Evolutionary conservation across 2,888 invertebrate species (phyloP), one percentile per base, ranked within the genome.

Genomic region (Chalcosyrphus nemorum): DNA sequence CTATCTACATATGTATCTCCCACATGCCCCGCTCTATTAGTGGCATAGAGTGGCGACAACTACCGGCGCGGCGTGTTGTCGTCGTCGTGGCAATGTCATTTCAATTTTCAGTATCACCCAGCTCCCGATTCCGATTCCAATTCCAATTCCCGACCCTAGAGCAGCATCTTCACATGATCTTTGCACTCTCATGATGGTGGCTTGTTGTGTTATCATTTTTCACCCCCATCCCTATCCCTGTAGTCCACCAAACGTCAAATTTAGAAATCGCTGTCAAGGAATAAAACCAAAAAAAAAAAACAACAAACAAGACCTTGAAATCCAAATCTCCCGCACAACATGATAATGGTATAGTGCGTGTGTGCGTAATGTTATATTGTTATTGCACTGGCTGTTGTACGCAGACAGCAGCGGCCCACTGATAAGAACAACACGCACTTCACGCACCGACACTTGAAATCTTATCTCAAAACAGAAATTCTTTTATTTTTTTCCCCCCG

Each of bases 261-360:
- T 71, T 13, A 71, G 47, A 63, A 71, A 63, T 71, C 45, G 38
- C 54, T 68, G 52, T 78, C 70, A 45, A 35, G 43, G 43, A 52
- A 57, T 21, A 32, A 52, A 15, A 29, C n/a, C 50, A 17, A 77
- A 54, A 54, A 65, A 50, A 47, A 52, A 61, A 43, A 35, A 15
- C 45, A 78, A 35, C 29, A 71, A 78, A 57, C 63, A 70, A 77
- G 68, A 84, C 82, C 82, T 84, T 84, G 82, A 84, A 84, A 84
- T 9, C 27, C 57, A 68, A 84, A 84, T 78, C 72, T 63, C 63
- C 17, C 56, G 32, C 35, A 57, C 56, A n/a, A n/a, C n/a, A 71
- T 56, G n/a, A 17, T 32, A 11, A 50, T 47, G 43, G 5, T 7
- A 63, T 6, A 43, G 4, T 32, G 32, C 32, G 32, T 9, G 32